phyloP scores from a whole-genome alignment of 2,113 vertebrate species.

The Crypturellus undulatus region DNA sequence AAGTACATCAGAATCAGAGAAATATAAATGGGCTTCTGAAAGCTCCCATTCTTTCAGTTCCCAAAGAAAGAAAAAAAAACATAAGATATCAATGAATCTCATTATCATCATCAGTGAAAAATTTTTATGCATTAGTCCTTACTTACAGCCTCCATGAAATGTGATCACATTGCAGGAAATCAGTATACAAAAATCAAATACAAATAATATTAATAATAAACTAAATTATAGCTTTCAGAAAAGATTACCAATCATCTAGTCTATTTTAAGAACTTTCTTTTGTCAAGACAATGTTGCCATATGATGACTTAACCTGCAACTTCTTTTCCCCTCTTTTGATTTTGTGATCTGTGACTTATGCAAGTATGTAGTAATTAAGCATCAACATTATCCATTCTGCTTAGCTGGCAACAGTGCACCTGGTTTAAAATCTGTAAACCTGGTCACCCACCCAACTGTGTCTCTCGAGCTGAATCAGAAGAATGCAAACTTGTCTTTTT shows the following conservation, averaged over 20 bases:
- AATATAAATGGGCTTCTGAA: neutral
- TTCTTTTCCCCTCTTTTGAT: slow-evolving; percentile 3
- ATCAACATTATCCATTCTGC: slow-evolving; percentile 57
- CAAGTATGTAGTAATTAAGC: slow-evolving; percentile 67
- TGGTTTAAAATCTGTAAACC: slow-evolving; percentile 21
- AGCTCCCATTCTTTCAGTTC: neutral
- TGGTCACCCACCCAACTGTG: neutral
- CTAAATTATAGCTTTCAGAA: neutral
- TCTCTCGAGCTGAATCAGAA: neutral
- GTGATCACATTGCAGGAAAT: neutral
- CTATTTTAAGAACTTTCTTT: neutral
- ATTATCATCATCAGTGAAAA: neutral
- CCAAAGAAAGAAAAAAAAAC: neutral
- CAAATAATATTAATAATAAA: neutral
- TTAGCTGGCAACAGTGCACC: slow-evolving; percentile 49
- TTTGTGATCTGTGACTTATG: slow-evolving; percentile 71
- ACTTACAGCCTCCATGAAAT: neutral
- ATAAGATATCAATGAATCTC: neutral
- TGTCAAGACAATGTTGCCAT: neutral
- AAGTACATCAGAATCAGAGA: neutral
- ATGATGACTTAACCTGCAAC: slow-evolving; percentile 7
- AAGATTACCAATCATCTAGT: neutral
- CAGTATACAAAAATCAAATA: neutral
- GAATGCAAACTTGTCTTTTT: neutral
- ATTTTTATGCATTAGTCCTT: neutral